Evolutionary conservation across 2,797 vertebrate genomes (phyloP), one percentile per base, ranked within the genome.

Genomic region (Rhabdomys pumilio): DNA sequence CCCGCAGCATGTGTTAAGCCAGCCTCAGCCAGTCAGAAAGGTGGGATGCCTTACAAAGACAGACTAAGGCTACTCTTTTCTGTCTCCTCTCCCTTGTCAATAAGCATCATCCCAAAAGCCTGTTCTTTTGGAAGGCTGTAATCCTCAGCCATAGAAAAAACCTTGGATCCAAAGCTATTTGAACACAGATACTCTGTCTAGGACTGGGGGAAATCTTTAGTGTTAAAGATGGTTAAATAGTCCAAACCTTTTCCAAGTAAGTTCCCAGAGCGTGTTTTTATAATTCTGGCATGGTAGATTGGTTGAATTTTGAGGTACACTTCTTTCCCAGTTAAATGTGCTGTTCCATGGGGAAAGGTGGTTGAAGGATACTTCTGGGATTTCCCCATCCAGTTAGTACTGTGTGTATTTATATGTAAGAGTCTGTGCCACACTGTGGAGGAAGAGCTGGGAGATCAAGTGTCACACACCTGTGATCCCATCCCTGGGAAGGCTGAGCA

Each of bases 21-120:
- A 99, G 96, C 98, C 97, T 65, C 99, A 98, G 84, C 98, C 98
- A 90, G 96, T 98, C 97, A 98, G 98, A 98, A 99, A 99, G 99
- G 99, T 99, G 96, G 98, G 99, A 98, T 98, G 93, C 82, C 82
- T 38, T 93, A 61, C 2, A 1, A 1, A 12, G 34, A 5, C 41
- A 81, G 34, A 17, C 44, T 9, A 4, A 3, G 6, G 3, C n/a
- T 15, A 0, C 0, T 1, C 4, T 6, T 20, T 11, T 0, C 38
- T 15, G 26, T 19, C 38, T 17, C 4, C 57, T 4, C 26, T 38
- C 13, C 7, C 17, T 76, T 1, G 2, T 15, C 38, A 13, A 1
- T 29, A 6, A 0, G 53, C 31, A 0, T 38, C 55, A 20, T n/a
- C 5, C 4, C 6, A 0, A n/a, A 47, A 3, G 17, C 73, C 50